A percentile compares a stretch with the other conserved stretches of the same genome.
Evolutionary conservation across 2,888 invertebrate species (phyloP).

Genomic region (Erebia ligea): DNA sequence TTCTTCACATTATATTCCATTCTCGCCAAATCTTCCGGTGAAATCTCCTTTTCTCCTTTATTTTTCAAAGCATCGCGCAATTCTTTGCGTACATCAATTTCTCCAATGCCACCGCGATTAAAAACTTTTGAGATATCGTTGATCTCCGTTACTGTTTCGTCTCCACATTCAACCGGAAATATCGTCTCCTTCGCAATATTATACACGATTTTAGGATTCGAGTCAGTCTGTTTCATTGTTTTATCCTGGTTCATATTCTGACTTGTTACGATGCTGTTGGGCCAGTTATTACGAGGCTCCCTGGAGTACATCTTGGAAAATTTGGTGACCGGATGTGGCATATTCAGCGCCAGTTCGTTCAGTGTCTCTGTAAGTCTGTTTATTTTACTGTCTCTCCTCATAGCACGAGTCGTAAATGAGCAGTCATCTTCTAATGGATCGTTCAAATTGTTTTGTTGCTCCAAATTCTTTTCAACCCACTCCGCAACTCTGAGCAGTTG

Average conservation of each 20-base stretch:
- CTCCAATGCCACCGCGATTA: conserved; percentile 52
- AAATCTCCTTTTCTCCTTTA: conserved; percentile 68
- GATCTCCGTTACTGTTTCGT: conserved; percentile 67
- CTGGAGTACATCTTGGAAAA: conserved; percentile 65
- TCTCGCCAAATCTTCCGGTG: conserved; percentile 85
- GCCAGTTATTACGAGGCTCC: conserved; percentile 62
- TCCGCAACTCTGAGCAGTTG: conserved; percentile 89
- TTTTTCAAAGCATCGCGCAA: conserved; percentile 58
- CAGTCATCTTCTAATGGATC: conserved; percentile 74
- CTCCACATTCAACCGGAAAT: conserved; percentile 73
- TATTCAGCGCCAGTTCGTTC: conserved; percentile 74
- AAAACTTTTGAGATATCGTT: conserved; percentile 62
- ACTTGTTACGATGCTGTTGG: conserved; percentile 53
- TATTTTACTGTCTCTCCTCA: conserved; percentile 67
- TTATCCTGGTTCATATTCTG: conserved; percentile 52
- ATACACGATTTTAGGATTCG: conserved; percentile 53
- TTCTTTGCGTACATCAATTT: conserved; percentile 54
- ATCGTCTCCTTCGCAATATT: conserved; percentile 71
- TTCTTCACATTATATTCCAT: conserved; percentile 92
- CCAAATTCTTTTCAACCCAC: conserved; percentile 88
- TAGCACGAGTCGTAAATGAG: conserved; percentile 58
- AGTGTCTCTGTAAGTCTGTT: conserved; percentile 70
- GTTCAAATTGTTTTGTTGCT: conserved; percentile 74
- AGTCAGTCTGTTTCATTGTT: conserved; percentile 44
- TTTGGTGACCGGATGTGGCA: conserved; percentile 79